phyloP scores from a whole-genome alignment of 2,797 vertebrate species.

The Eulemur rubriventer region DNA sequence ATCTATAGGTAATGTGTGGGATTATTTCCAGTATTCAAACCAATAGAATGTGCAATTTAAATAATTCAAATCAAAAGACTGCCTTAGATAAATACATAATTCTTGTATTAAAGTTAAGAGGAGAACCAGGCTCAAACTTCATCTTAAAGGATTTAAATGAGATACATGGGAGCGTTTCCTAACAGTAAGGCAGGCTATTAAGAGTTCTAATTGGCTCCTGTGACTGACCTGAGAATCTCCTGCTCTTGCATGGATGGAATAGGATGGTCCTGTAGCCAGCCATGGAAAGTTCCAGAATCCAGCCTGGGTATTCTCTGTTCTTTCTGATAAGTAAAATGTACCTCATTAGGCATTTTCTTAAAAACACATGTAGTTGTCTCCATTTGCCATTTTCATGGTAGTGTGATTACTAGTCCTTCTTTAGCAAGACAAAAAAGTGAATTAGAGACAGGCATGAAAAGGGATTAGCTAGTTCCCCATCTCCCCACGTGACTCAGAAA shows the following conservation, averaged over 20 bases:
- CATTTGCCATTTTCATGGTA: not conserved
- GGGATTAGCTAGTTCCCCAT: constrained; percentile 12
- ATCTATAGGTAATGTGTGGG: not conserved
- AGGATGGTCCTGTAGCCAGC: not conserved
- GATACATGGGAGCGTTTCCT: not conserved
- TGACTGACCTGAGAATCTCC: not conserved
- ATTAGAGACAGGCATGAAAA: not conserved
- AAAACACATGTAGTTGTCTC: not conserved
- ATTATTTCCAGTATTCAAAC: constrained; percentile 8
- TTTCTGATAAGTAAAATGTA: not conserved
- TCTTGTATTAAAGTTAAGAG: not conserved
- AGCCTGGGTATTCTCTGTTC: not conserved
- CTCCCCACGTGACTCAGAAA: constrained; percentile 44
- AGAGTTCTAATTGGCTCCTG: not conserved
- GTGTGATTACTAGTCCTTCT: not conserved
- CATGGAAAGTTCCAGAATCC: not conserved
- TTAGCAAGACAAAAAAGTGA: constrained; percentile 30
- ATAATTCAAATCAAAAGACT: not conserved
- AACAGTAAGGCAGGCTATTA: not conserved
- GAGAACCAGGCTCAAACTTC: not conserved
- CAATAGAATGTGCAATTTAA: not conserved
- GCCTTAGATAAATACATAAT: not conserved
- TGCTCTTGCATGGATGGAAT: not conserved
- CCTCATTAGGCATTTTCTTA: constrained; percentile 37
- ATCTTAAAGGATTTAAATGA: not conserved